These are phyloP conservation scores for Drosophila arawakana DNA, from an alignment of 1,140 invertebrate genomes.

Conservation along the genomic window DNA sequence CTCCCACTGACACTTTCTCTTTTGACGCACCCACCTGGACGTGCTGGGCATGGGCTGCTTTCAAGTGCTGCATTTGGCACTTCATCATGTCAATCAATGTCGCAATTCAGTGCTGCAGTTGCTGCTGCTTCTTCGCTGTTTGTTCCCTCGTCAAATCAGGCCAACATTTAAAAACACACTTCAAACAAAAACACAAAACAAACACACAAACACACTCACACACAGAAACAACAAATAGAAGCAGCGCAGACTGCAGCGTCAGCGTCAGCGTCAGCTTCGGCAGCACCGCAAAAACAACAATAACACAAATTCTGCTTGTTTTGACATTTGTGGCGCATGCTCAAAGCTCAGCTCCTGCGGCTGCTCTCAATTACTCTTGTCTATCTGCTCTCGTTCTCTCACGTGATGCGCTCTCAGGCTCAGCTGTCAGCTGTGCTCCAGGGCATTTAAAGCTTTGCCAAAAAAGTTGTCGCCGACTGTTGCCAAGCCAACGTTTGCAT, in stretches of 20 bases:
- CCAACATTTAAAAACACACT: constrained; percentile 68
- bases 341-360: constrained; percentile 6
- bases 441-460: constrained; percentile 38
- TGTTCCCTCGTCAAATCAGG: constrained; percentile 59
- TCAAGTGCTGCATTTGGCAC: constrained; percentile 60
- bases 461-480: constrained; percentile 28
- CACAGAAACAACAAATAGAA: constrained; percentile 10
- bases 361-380: constrained; percentile 17
- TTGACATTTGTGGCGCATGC: constrained; percentile 67
- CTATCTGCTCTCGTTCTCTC: constrained; percentile 9
- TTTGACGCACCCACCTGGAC: constrained; percentile 12
- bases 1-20: not conserved
- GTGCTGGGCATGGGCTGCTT: constrained; percentile 11
- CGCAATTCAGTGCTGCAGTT: constrained; percentile 19
- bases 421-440: constrained; percentile 51
- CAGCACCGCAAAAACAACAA: constrained; percentile 10
- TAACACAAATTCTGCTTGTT: constrained; percentile 53
- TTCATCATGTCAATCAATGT: constrained; percentile 68
- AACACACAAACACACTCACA: not conserved
- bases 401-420: constrained; percentile 52
- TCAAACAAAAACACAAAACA: constrained; percentile 35
- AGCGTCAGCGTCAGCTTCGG: too few species aligned
- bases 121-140: constrained; percentile 19
- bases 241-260: too few species aligned
- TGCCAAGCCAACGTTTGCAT: constrained; percentile 21